Evolutionary conservation across 1,140 invertebrate species (phyloP), one percentile per base, ranked within the genome.

Genomic region (Mya arenaria): DNA sequence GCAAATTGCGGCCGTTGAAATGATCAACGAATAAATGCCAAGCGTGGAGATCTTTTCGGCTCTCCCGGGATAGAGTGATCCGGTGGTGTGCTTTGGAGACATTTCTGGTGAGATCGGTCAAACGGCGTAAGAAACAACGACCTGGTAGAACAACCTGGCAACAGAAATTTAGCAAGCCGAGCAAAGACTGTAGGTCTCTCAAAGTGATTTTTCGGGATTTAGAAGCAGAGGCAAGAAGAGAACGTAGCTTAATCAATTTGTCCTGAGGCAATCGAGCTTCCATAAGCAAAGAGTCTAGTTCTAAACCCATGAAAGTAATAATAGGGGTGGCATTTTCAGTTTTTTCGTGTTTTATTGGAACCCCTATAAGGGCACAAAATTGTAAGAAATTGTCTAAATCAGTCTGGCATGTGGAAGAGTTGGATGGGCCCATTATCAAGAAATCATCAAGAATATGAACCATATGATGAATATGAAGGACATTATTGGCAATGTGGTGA

Each of bases 141-240:
- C 74, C 73, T n/a, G 82, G 82, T 4, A 65, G 8, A 1, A 84
- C 62, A 6, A 84, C 82, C 34, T 56, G 48, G 32, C 65, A 79
- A 19, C 62, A 63, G 37, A 80, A 84, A 66, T 84, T 84, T 32
- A 84, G 36, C 3, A 72, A 34, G 41, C 74, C 82, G 23, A 84
- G 32, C 23, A 78, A 37, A 25, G 82, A 84, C 58, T 84, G 82
- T 30, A 84, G 37, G 37, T 84, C 28, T n/a, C 36, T 60, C 15
- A 80, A 23, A 30, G 71, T 58, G 63, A 71, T 41, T 48, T 72
- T 41, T 19, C 32, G 13, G 10, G 6, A 19, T 19, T 56, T 48
- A 41, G 19, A 8, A 17, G 39, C 32, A 8, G 34, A n/a, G 23
- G 8, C 28, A 23, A 71, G 48, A 23, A 39, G 32, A n/a, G 65